Percentiles rank a stretch among this genome's conserved stretches.
These are phyloP conservation scores for Eidolon dupreanum DNA, from an alignment of 2,797 vertebrate genomes.

Conservation along the genomic window DNA sequence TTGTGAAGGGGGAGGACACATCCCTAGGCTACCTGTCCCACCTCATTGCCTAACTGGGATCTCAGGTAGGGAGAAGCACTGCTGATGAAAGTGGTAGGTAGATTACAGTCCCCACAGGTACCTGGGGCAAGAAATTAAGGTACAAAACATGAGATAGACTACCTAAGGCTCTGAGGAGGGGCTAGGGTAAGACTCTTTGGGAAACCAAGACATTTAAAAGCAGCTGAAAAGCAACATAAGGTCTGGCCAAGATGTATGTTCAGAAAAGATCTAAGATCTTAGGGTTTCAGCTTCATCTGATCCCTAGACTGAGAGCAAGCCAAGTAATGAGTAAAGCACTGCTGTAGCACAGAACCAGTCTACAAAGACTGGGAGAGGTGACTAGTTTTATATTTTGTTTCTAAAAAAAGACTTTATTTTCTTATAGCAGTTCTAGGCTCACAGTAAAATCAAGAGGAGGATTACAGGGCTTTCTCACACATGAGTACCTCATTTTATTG, in stretches of 20 bases:
- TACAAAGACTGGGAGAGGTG: neutral
- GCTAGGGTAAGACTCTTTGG: neutral
- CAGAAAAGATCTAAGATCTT: neutral
- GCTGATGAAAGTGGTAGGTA: neutral
- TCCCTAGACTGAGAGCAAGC: neutral
- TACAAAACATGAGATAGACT: neutral
- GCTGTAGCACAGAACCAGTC: neutral
- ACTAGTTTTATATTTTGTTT: neutral
- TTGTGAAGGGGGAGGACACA: too few species aligned
- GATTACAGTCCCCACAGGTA: neutral
- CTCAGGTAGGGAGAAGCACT: neutral
- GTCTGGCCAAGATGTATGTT: neutral
- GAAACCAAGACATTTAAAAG: neutral
- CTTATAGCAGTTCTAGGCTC: neutral
- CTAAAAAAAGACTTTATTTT: neutral
- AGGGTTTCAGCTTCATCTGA: neutral
- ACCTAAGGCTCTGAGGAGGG: neutral
- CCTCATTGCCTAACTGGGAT: neutral
- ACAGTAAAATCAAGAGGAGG: neutral
- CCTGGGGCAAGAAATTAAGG: neutral
- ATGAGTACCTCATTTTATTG: too few species aligned
- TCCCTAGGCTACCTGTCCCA: too few species aligned
- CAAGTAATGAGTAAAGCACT: neutral
- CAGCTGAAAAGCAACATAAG: neutral
- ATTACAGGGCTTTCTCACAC: too few species aligned